Base-by-base conservation (phyloP, 2,888 invertebrate genomes). In the Pterobdella sp. region DNA sequence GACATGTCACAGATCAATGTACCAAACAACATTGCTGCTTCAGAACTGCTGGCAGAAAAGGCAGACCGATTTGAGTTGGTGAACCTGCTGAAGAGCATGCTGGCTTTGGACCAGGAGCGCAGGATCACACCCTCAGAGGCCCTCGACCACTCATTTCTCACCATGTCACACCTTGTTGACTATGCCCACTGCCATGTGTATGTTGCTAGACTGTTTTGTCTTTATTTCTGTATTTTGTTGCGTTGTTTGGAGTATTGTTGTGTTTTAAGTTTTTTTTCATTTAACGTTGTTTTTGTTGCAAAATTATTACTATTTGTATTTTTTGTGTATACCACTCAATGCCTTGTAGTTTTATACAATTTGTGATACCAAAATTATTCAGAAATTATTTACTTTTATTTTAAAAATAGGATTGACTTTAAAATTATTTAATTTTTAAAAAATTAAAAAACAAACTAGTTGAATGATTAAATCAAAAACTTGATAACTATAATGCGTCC, bases 41-140 rank as follows among this genome's bases (percentile, higher is more conserved):
- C 94, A 76, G 97, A 98, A 83, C 86, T 96, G 77, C 86, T 96
- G 81, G 95, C 95, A 0, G 98, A 98, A 85, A 96, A 96, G 84
- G 92, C 94, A 36, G 98, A 99, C 85, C 88, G 97, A 75, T 88
- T 93, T 79, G 96, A 98, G 84, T 98, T 98, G 82, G 96, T 98
- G 79, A 96, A 97, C 86, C 88, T 99, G 80, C 87, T 98, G 72
- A 97, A 97, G 86, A 88, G 93, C 80, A 99, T 99, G 98, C 88
- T 99, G 73, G 95, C 95, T 26, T 92, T 98, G 89, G 97, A 98
- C 87, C 86, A 93, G 89, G 96, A 96, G 84, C 87, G 94, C 73
- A 88, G 98, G 72, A 92, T 97, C 80, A 93, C 92, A 31, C 98
- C 98, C 0, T 93, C 92, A 52, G 94, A 95, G 85, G 96, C 96